These are phyloP conservation scores for human DNA, from an alignment of 2,113 vertebrate species.

Conservation along the genomic window DNA sequence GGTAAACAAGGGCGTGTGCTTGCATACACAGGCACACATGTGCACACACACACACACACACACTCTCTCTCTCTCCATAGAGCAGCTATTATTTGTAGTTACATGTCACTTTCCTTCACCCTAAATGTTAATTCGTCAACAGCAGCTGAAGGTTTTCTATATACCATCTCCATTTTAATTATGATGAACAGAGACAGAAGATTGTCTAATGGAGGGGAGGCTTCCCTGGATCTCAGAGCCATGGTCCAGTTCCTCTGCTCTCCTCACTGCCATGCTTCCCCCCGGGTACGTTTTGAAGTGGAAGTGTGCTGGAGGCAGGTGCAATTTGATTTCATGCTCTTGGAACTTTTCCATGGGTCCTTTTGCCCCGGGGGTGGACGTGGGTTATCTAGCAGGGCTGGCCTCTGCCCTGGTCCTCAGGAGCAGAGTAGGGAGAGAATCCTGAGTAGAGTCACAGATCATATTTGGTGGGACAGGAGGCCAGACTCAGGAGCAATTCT, in stretches of 20 bases:
- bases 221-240: background rate
- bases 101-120: background rate
- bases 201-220: background rate
- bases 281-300: rapidly evolving
- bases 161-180: background rate
- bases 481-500: background rate
- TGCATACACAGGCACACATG: rapidly evolving
- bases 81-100: background rate
- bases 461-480: background rate
- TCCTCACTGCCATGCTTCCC: background rate
- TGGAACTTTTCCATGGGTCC: background rate
- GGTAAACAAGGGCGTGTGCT: background rate
- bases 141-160: background rate
- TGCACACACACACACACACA: too few species aligned
- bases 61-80: background rate
- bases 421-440: background rate
- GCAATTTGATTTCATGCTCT: rapidly evolving
- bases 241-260: background rate
- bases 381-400: background rate
- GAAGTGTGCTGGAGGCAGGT: background rate
- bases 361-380: background rate
- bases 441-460: background rate
- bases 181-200: background rate
- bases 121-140: background rate
- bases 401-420: background rate